Percentiles rank a stretch among this genome's conserved stretches.
phyloP scores from a whole-genome alignment of 2,113 vertebrate species.

The Dolichallabes microphthalmus region DNA sequence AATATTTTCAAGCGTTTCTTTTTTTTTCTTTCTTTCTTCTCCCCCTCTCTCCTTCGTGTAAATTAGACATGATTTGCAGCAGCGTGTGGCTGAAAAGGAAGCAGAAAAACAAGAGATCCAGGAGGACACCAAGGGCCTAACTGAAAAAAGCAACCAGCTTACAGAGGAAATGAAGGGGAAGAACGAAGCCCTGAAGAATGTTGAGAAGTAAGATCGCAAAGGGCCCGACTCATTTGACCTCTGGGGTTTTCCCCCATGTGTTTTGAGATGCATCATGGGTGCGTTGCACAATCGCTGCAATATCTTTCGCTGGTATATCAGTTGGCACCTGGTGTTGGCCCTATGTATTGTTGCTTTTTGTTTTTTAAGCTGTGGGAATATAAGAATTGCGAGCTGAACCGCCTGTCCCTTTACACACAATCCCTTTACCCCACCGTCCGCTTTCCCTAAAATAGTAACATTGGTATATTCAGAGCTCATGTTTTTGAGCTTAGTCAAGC shows the following conservation, averaged over 20 bases:
- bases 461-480: not conserved
- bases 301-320: conserved; percentile 24
- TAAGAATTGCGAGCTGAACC: not conserved
- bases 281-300: conserved; percentile 2
- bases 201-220: conserved; percentile 82
- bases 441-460: conserved; percentile 8
- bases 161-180: conserved; percentile 82
- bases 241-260: not conserved
- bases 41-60: not conserved
- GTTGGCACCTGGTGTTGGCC: not conserved
- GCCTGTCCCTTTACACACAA: conserved; percentile 14
- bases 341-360: not conserved
- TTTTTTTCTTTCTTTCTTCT: not conserved
- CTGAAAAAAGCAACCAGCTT: conserved; percentile 81
- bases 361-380: not conserved
- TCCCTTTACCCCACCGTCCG: not conserved
- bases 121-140: conserved; percentile 84
- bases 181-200: conserved; percentile 82
- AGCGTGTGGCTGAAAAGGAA: conserved; percentile 76
- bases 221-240: conserved; percentile 21
- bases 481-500: conserved; percentile 24
- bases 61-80: conserved; percentile 84
- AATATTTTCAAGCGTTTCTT: not conserved
- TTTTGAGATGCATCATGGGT: not conserved
- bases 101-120: conserved; percentile 83